Evolutionary conservation across 2,888 invertebrate species (phyloP).

Genomic region (Merodon equestris): DNA sequence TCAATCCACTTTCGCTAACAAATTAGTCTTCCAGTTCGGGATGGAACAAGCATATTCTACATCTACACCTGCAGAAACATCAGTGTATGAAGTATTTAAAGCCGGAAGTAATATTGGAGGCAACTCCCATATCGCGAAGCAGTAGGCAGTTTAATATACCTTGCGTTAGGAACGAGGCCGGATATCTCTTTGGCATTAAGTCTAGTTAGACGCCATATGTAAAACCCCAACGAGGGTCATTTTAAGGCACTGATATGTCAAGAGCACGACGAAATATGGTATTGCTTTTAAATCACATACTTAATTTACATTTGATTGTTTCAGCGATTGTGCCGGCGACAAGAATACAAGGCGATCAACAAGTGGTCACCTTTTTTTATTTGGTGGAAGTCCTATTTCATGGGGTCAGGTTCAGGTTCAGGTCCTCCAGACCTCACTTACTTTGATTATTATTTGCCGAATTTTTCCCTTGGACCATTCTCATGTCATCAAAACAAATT

Average conservation of each 20-base stretch:
- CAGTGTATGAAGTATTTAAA: neutral
- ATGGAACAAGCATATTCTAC: neutral
- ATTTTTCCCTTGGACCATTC: no score
- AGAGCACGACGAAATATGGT: slow-evolving; percentile 30
- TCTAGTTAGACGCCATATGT: slow-evolving; percentile 22
- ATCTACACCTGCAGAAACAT: neutral
- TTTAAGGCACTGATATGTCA: slow-evolving; percentile 27
- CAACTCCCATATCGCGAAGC: slow-evolving; percentile 29
- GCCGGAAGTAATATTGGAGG: no score
- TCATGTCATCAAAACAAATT: no score
- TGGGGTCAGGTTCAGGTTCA: no score
- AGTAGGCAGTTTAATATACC: slow-evolving; percentile 44
- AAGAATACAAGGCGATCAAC: no score
- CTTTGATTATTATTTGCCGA: no score
- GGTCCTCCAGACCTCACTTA: no score
- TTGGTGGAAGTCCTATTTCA: no score
- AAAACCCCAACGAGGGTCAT: slow-evolving; percentile 27
- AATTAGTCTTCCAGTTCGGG: neutral
- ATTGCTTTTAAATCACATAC: slow-evolving; percentile 9
- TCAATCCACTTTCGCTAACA: neutral
- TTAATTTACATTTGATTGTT: no score
- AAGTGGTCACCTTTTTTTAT: no score
- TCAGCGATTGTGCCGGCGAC: neutral
- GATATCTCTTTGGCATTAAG: slow-evolving; percentile 41
- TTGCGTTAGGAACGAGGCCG: slow-evolving; percentile 39